Conservation (phyloP, 2,888 invertebrate species). For the Agriopis aurantiaria region DNA sequence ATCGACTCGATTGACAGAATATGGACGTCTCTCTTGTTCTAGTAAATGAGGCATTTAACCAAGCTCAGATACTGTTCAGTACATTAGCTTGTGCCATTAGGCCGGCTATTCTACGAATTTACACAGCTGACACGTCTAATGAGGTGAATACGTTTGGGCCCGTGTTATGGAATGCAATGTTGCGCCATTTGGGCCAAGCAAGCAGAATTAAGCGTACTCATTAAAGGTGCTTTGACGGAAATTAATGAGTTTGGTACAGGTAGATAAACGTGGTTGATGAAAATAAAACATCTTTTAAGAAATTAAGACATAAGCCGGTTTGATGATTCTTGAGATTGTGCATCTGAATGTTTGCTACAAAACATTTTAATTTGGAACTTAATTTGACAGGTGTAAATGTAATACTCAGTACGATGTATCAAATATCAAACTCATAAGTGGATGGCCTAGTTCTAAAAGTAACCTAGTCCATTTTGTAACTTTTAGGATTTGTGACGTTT, state of each 20-base stretch:
- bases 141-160: constrained; percentile 60
- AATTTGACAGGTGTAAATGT: too few species aligned
- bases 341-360: background rate
- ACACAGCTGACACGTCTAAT: constrained; percentile 63
- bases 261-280: constrained; percentile 29
- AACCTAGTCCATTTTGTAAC: too few species aligned
- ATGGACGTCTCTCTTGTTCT: background rate
- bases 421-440: too few species aligned
- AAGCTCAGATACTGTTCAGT: constrained; percentile 21
- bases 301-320: constrained; percentile 18
- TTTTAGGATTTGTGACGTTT: too few species aligned
- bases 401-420: too few species aligned
- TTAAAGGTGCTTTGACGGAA: constrained; percentile 52
- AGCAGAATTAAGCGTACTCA: constrained; percentile 60
- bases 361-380: background rate
- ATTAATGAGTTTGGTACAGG: constrained; percentile 48
- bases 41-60: background rate
- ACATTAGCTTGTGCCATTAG: constrained; percentile 49
- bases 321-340: background rate
- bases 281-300: constrained; percentile 14
- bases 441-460: too few species aligned
- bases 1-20: too few species aligned
- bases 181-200: constrained; percentile 58
- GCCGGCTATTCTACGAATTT: constrained; percentile 61
- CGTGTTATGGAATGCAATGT: constrained; percentile 62